Evolutionary conservation across 2,797 vertebrate genomes (phyloP), one percentile per base, ranked within the genome.

Genomic region (Diplodus sargus): DNA sequence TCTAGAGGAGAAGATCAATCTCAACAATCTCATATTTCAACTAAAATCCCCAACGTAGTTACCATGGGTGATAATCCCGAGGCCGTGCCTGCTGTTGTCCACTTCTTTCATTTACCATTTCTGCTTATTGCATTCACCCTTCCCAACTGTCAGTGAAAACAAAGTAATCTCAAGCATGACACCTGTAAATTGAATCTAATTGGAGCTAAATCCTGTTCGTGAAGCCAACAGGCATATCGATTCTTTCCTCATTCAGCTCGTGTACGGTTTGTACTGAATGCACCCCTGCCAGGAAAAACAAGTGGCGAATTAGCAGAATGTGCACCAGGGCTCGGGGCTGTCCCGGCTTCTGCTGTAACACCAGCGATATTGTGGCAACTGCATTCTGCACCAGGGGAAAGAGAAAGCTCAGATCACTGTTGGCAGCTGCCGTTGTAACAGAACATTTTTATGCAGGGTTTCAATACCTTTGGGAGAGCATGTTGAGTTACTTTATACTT

Each of bases 121-220:
- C 57, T 78, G 66, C 59, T 87, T 76, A 81, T 86, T 85, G 83
- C 52, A n/a, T 75, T 87, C 43, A 59, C 59, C 72, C 53, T 73
- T 71, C 69, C 53, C 67, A 5, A 75, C 72, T 75, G 78, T 88
- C 79, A 89, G 39, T 39, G 39, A 39, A 89, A 91, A 86, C 70
- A 76, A 87, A 90, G 90, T 84, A 84, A 90, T 89, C 87, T 81
- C 81, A 59, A 87, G 86, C 86, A 87, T 84, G 85, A 86, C 83
- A 89, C 80, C 82, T 87, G 78, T 78, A 92, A 91, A 91, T 91
- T 85, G 82, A 86, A 91, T 91, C 83, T 90, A 85, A 89, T 78
- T 87, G 70, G 83, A 92, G 84, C 82, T 78, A 90, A 90, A 90
- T 85, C 70, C 66, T 85, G 70, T 82, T 82, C 25, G 48, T 45